Conservation (phyloP, 2,113 vertebrate species). For the Nycticebus coucang region DNA sequence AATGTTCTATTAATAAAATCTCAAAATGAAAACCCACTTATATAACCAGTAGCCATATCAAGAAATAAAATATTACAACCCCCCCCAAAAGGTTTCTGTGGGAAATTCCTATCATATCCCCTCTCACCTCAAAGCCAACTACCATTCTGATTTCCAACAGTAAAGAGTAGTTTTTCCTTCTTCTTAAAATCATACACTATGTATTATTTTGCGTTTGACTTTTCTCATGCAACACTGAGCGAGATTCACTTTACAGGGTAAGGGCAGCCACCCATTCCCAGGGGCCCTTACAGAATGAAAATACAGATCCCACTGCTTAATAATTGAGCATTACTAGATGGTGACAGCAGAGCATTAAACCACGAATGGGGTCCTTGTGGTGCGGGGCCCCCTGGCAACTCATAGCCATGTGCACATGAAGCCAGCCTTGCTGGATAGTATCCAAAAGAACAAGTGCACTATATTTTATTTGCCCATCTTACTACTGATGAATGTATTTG, state of each 20-base stretch:
- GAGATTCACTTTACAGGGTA: not conserved
- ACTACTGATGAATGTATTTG: not conserved
- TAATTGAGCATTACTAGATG: not conserved
- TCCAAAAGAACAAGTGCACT: too few species aligned
- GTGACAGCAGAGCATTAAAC: not conserved
- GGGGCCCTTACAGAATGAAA: not conserved
- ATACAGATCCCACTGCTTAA: not conserved
- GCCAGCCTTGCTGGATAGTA: too few species aligned
- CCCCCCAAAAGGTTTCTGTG: not conserved
- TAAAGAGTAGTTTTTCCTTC: not conserved
- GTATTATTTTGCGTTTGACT: not conserved
- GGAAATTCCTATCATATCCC: fast-evolving
- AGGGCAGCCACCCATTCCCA: not conserved
- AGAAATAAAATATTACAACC: not conserved
- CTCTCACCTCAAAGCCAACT: not conserved
- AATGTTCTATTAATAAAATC: not conserved
- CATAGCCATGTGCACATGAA: fast-evolving
- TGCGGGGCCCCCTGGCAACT: not conserved
- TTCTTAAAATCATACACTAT: not conserved
- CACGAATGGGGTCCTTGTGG: not conserved
- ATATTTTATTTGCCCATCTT: not conserved
- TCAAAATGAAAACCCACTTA: not conserved
- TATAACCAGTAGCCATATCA: not conserved
- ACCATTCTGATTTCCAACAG: not conserved
- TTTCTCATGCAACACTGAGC: not conserved